A percentile compares a stretch with the other conserved stretches of the same genome.
These are phyloP conservation scores for Pogoniulus pusillus DNA, from an alignment of 2,797 vertebrate genomes.

Conservation along the genomic window DNA sequence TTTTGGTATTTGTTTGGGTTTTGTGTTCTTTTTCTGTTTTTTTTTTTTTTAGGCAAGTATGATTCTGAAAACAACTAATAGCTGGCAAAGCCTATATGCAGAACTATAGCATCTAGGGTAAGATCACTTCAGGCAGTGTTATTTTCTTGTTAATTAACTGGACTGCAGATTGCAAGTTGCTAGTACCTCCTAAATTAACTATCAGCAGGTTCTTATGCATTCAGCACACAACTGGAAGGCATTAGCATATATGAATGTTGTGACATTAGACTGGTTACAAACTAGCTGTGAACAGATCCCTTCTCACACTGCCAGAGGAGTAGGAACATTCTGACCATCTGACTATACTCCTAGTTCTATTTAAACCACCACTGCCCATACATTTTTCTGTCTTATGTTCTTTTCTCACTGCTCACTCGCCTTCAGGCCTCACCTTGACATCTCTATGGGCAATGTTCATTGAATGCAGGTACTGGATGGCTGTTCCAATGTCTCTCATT, in stretches of 20 bases:
- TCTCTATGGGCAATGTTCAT: constrained; percentile 95
- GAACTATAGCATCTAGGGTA: neutral
- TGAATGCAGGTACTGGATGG: constrained; percentile 91
- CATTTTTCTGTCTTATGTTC: neutral
- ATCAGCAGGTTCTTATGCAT: neutral
- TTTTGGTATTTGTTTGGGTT: neutral
- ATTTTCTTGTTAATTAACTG: constrained; percentile 5
- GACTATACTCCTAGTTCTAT: neutral
- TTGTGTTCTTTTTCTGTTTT: neutral
- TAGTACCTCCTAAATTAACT: constrained; percentile 13
- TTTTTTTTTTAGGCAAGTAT: neutral
- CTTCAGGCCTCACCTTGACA: constrained; percentile 85
- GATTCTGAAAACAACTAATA: neutral
- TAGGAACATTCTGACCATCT: neutral
- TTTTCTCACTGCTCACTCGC: neutral
- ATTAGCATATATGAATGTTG: constrained; percentile 14
- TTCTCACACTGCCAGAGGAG: neutral
- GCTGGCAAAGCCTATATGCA: neutral
- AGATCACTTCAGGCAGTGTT: neutral
- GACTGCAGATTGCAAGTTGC: neutral
- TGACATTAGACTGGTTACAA: neutral
- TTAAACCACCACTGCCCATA: neutral
- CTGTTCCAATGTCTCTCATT: constrained; percentile 94
- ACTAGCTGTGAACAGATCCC: neutral
- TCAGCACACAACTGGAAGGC: neutral